Evolutionary conservation across 2,888 invertebrate species (phyloP), one percentile per base, ranked within the genome.

Genomic region (Lymantria dispar): DNA sequence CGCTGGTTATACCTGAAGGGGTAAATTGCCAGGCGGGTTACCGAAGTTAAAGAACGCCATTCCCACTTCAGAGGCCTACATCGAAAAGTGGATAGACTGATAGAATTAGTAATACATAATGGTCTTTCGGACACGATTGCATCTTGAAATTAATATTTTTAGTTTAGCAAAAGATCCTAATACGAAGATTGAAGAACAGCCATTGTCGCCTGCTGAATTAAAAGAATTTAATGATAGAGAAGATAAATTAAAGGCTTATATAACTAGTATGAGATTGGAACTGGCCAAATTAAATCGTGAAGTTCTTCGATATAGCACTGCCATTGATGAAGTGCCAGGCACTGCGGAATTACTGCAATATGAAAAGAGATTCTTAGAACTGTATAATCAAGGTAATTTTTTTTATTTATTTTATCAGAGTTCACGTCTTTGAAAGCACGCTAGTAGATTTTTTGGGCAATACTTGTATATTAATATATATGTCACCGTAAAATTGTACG

Each of bases 321-420:
- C 97, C 72, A 90, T 99, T 50, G 99, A 99, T 78, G 97, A 98
- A 72, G 95, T 98, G 50, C 99, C 99, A 0, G 96, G 97, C 33
- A 93, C 98, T 54, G 96, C 97, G 0, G 99, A 99, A 80, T 88
- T 99, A 48, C 94, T 97, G 47, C 99, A 99, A 78, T 99, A 99
- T 82, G 98, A 99, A 80, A 94, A 97, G 72, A 92, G 99, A 68
- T 99, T 99, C 83, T 93, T 99, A 71, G 99, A 99, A 87, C 93
- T 99, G 8, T 98, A 98, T 77, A 98, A 98, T 90, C 98, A 97
- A 94, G 96, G 96, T 96, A 65, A 49, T 33, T 39, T n/a, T n/a
- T n/a, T n/a, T n/a, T n/a, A n/a, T n/a, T n/a, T n/a, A n/a, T n/a
- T n/a, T n/a, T n/a, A n/a, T n/a, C n/a, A n/a, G n/a, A n/a, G n/a